Conservation (phyloP, 1,140 invertebrate species). For the Tetramorium simillimum region DNA sequence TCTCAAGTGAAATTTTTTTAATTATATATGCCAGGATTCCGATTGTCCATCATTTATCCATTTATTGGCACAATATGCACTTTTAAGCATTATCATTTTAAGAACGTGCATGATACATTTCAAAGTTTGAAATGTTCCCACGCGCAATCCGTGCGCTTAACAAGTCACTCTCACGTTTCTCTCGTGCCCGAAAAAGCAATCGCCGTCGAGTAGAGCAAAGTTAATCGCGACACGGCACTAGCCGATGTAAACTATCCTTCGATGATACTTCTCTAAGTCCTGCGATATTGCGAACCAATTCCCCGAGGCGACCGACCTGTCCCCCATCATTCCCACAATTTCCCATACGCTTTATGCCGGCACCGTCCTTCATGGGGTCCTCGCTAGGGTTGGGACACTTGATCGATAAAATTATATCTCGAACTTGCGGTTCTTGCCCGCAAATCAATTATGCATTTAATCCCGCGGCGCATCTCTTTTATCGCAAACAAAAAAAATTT, state of each 20-base stretch:
- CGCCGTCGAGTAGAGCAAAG: constrained; percentile 75
- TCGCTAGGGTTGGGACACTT: background rate
- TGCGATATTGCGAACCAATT: constrained; percentile 78
- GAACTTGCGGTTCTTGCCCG: constrained; percentile 17
- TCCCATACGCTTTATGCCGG: constrained; percentile 63
- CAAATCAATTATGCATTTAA: constrained; percentile 25
- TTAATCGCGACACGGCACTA: constrained; percentile 79
- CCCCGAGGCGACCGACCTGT: constrained; percentile 77
- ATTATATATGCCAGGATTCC: too few relatives aligned
- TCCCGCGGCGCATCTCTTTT: background rate
- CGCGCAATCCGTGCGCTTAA: constrained; percentile 59
- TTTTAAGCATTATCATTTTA: background rate
- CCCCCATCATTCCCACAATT: constrained; percentile 70
- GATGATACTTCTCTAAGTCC: constrained; percentile 78
- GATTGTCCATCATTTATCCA: background rate
- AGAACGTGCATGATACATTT: background rate
- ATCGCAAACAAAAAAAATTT: background rate
- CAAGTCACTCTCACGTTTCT: constrained; percentile 33
- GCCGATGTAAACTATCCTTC: constrained; percentile 82
- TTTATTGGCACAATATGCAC: background rate
- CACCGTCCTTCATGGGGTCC: background rate
- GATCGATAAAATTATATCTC: constrained; percentile 37
- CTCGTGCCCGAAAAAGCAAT: constrained; percentile 78
- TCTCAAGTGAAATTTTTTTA: too few relatives aligned
- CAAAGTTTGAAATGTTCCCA: constrained; percentile 71